Evolutionary conservation across 2,113 vertebrate genomes (phyloP), one percentile per base, ranked within the genome.

Genomic region (Catharus minimus): DNA sequence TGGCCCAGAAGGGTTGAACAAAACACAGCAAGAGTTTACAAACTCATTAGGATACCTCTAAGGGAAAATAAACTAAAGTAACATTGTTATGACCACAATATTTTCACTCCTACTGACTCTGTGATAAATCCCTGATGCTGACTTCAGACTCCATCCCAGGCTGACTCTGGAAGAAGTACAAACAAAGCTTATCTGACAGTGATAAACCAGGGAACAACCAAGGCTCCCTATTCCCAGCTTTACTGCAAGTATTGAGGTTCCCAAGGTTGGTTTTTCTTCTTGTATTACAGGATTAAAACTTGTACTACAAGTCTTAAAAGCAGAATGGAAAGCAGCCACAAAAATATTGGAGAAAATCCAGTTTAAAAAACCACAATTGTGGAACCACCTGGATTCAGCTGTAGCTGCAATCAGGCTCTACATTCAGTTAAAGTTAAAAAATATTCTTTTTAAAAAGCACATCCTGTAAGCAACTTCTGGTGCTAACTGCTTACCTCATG

Each of bases 231-330:
- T 36, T 87, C 58, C 24, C 58, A 93, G 60, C 11, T 86, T 68
- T 30, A 79, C 10, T 3, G 0, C n/a, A 57, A 39, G 19, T 17
- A 52, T 0, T 90, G 27, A 78, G 57, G 65, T 78, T 77, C 77
- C 56, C 36, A 72, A 81, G 38, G 65, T 17, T 85, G 58, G 26
- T 12, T 93, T 88, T 76, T 43, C 36, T 57, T 88, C 67, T 66
- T 66, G 86, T 58, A 50, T 76, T 79, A 76, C 64, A 82, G 85
- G 90, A 89, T 68, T 82, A 85, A 73, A 95, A 86, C 77, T 62
- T 1, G 15, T 26, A 74, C 5, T 86, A 65, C 69, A 1, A 82
- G 83, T 78, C 41, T 86, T 71, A 75, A 81, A 67, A 86, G 53
- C 20, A 56, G 38, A 93, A 56, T 64, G 69, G 43, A 81, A 69